A percentile compares a stretch with the other conserved stretches of the same genome.
Conservation (phyloP, 2,113 vertebrate genomes). For the Aythya baeri region DNA sequence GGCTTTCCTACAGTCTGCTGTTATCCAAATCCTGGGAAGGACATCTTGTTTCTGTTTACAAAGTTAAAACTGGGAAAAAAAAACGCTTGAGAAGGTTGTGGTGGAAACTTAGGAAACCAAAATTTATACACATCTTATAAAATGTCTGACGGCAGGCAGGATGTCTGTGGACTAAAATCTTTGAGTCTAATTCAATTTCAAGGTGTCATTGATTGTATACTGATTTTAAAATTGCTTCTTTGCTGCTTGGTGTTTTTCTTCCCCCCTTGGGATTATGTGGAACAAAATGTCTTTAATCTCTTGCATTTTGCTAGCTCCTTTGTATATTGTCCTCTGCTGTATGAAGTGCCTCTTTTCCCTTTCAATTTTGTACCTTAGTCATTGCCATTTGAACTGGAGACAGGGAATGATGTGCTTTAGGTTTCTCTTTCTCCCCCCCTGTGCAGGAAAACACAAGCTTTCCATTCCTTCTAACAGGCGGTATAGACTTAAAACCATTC, state of each 20-base stretch:
- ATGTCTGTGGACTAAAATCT: conserved; percentile 9
- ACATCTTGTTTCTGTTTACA: conserved; percentile 67
- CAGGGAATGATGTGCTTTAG: not conserved
- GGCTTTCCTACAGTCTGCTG: not conserved
- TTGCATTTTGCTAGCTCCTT: not conserved
- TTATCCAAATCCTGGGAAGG: not conserved
- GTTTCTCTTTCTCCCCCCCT: not conserved
- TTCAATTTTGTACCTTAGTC: not conserved
- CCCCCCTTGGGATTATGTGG: not conserved
- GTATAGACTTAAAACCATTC: not conserved
- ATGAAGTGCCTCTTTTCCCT: not conserved
- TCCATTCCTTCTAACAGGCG: not conserved
- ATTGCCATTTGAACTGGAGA: not conserved
- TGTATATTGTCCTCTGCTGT: not conserved
- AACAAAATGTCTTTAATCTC: not conserved
- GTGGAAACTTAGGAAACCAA: not conserved
- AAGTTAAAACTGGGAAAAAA: conserved; percentile 52
- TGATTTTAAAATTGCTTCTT: conserved; percentile 19
- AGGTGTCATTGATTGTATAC: not conserved
- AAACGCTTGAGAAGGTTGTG: not conserved
- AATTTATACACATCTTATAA: not conserved
- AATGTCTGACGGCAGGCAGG: not conserved
- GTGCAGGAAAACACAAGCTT: not conserved
- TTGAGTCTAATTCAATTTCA: not conserved
- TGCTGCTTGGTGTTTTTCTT: not conserved